These are phyloP conservation scores for Hetaerina titia DNA, from an alignment of 2,888 invertebrate species.

Conservation along the genomic window DNA sequence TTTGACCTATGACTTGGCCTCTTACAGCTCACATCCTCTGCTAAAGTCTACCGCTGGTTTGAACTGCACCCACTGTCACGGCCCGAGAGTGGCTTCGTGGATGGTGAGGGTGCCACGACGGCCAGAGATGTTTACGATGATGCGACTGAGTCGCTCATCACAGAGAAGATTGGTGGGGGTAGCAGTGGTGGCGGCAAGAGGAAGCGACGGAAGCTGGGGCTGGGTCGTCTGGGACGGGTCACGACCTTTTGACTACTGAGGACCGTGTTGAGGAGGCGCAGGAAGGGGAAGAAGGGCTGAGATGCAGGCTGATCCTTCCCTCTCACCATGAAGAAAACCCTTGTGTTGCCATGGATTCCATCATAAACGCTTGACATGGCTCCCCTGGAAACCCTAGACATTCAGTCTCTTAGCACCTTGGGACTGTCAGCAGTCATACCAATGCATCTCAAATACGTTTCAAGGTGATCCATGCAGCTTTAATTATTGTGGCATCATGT, in stretches of 20 bases:
- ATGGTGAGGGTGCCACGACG: conserved; percentile 73
- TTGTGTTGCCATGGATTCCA: not conserved
- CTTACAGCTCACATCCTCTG: conserved; percentile 85
- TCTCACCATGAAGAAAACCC: not conserved
- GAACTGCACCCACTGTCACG: conserved; percentile 83
- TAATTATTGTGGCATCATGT: no score
- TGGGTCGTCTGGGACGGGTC: conserved; percentile 81
- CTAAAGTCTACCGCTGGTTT: conserved; percentile 91
- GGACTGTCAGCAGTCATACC: no score
- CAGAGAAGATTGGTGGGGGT: conserved; percentile 35
- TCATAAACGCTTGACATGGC: no score
- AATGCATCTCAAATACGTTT: no score
- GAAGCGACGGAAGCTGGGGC: conserved; percentile 33
- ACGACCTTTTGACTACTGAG: conserved; percentile 82
- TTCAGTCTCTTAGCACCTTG: no score
- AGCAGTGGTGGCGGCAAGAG: conserved; percentile 36
- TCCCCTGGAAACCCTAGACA: no score
- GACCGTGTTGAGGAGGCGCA: conserved; percentile 38
- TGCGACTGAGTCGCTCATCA: conserved; percentile 58
- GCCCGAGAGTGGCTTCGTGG: conserved; percentile 89
- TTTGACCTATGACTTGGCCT: no score
- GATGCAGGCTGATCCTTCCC: not conserved
- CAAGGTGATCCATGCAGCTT: no score
- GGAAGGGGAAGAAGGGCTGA: not conserved
- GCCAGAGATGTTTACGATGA: not conserved